Evolutionary conservation across 2,888 invertebrate species (phyloP).

Genomic region (Corythucha ciliata): DNA sequence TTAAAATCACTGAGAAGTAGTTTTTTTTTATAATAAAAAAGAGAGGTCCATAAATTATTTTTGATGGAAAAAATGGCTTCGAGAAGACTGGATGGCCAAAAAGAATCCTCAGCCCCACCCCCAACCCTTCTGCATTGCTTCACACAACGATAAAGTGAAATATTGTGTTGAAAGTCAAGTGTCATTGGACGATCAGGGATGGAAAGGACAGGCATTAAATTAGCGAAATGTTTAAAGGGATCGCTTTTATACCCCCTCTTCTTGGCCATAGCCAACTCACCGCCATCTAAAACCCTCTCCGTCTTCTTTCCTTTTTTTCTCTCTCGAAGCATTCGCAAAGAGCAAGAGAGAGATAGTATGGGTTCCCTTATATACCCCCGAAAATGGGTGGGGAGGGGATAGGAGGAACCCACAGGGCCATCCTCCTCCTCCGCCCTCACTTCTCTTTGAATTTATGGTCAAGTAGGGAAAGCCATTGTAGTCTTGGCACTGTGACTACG

Average conservation of each 20-base stretch:
- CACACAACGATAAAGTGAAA: conserved; percentile 23
- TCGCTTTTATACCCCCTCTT: conserved; percentile 5
- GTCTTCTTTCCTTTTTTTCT: background rate
- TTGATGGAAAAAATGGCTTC: no score
- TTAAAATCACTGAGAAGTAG: no score
- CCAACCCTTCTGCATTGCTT: no score
- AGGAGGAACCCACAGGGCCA: conserved; percentile 1
- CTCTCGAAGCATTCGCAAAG: no score
- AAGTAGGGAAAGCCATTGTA: conserved; percentile 30
- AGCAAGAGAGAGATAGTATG: no score
- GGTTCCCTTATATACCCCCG: no score
- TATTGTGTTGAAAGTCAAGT: conserved; percentile 25
- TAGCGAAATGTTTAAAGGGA: conserved; percentile 26
- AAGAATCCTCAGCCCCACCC: conserved; percentile 21
- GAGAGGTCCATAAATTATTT: no score
- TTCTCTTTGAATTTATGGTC: conserved; percentile 30
- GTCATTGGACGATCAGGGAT: conserved; percentile 27
- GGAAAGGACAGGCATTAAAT: conserved; percentile 30
- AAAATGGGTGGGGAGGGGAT: conserved; percentile 1
- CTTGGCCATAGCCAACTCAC: background rate
- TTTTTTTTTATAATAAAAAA: no score
- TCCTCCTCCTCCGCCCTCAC: conserved; percentile 13
- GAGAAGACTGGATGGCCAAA: conserved; percentile 13
- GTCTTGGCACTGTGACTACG: conserved; percentile 29
- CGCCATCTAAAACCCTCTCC: background rate